A percentile compares a stretch with the other conserved stretches of the same genome.
Conservation (phyloP, 1,140 invertebrate genomes). For the Caenorhabditis elegans region WBcel235 BX284606.5:803501-804000, state of each 20-base stretch:
- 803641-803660: slow-evolving; percentile 42
- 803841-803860: slow-evolving; percentile 52
- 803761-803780: no score
- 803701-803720: slow-evolving; percentile 58
- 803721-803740: slow-evolving; percentile 58
- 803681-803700: slow-evolving; percentile 51
- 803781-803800: no score
- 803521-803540: slow-evolving; percentile 55
- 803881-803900: slow-evolving; percentile 50
- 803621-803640: not conserved
- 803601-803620: slow-evolving; percentile 40
- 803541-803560: slow-evolving; percentile 54
- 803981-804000: slow-evolving; percentile 56
- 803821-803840: not conserved
- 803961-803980: slow-evolving; percentile 55
- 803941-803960: slow-evolving; percentile 52
- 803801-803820: no score
- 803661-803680: slow-evolving; percentile 56
- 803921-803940: slow-evolving; percentile 54
- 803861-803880: slow-evolving; percentile 54
- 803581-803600: slow-evolving; percentile 55
- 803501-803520: slow-evolving; percentile 48
- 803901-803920: slow-evolving; percentile 52
- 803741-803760: slow-evolving; percentile 55
- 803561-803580: slow-evolving; percentile 55